Percentiles rank a stretch among this genome's conserved stretches.
Evolutionary conservation across 2,113 vertebrate species (phyloP).

Genomic region (Triplophysa siluroides): DNA sequence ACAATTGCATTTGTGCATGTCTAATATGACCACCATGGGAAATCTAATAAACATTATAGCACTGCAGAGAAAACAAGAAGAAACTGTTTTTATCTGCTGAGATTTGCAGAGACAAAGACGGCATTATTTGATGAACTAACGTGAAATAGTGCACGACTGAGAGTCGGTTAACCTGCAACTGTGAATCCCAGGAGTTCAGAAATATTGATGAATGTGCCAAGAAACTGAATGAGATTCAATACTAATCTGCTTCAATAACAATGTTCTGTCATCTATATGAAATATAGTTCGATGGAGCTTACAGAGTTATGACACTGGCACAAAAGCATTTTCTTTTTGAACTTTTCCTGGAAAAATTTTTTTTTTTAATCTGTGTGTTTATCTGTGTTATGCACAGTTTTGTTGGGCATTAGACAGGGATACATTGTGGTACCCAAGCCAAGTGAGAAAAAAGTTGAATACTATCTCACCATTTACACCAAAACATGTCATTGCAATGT

Average conservation of each 20-base stretch:
- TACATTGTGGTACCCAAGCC: no score
- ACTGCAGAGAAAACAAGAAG: constrained; percentile 23
- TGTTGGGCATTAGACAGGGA: no score
- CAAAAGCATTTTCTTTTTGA: neutral
- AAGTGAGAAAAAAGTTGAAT: no score
- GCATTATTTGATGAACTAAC: constrained; percentile 25
- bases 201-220: constrained; percentile 9
- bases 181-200: constrained; percentile 43
- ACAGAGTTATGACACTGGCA: neutral
- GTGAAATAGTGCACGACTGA: constrained; percentile 5
- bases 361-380: no score
- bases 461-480: no score
- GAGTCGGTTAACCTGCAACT: constrained; percentile 50
- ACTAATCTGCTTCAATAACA: constrained; percentile 3
- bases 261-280: neutral
- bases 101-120: constrained; percentile 17
- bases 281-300: neutral
- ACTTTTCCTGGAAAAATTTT: neutral
- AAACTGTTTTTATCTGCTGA: constrained; percentile 21
- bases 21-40: constrained; percentile 27
- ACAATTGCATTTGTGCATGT: constrained; percentile 41
- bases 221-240: neutral
- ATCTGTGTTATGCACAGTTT: no score
- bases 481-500: no score
- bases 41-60: constrained; percentile 13